Conservation (phyloP, 2,797 vertebrate species). For the Malurus splendens region DNA sequence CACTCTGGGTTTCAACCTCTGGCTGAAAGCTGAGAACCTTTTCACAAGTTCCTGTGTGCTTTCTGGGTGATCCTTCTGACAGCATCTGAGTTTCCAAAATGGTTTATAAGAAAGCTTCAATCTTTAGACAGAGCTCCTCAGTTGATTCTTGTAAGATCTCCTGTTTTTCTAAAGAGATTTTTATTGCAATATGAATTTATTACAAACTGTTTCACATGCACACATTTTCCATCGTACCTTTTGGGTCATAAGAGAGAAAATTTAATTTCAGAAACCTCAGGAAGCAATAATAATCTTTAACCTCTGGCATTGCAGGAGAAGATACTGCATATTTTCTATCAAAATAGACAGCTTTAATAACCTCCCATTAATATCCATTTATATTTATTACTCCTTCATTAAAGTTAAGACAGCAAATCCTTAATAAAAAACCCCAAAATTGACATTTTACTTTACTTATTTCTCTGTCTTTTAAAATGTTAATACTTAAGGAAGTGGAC, state of each 20-base stretch:
- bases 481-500: background rate
- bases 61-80: background rate
- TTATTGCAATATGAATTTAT: conserved; percentile 7
- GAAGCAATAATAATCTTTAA: conserved; percentile 52
- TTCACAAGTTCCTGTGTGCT: background rate
- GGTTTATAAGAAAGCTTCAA: background rate
- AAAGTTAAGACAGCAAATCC: conserved; percentile 9
- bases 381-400: conserved; percentile 56
- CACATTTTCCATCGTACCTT: conserved; percentile 13
- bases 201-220: conserved; percentile 11
- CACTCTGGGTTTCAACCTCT: background rate
- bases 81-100: background rate
- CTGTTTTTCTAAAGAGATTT: conserved; percentile 10
- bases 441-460: conserved; percentile 21
- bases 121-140: background rate
- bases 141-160: background rate
- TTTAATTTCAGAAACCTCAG: conserved; percentile 37
- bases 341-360: conserved; percentile 30
- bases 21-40: background rate
- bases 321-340: conserved; percentile 29
- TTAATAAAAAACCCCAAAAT: background rate
- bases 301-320: conserved; percentile 10
- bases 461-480: conserved; percentile 32
- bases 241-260: conserved; percentile 21
- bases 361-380: conserved; percentile 41